Conservation (phyloP, 2,113 vertebrate species). For the Sceloporus tristichus region DNA sequence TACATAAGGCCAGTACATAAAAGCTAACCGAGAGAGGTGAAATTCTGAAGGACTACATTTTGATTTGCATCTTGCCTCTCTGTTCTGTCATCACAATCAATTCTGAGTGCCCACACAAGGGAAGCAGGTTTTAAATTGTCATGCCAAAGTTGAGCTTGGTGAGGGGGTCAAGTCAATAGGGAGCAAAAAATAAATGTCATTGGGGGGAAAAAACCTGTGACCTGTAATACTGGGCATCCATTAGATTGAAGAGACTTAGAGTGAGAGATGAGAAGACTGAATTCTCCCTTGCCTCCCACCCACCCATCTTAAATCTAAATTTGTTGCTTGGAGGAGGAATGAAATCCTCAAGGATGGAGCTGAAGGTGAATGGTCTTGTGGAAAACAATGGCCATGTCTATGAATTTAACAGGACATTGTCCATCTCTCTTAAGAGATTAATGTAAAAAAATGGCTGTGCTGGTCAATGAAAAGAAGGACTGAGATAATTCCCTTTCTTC, state of each 20-base stretch:
- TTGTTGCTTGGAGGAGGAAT: background rate
- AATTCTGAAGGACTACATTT: slow-evolving; percentile 2
- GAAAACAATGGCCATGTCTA: background rate
- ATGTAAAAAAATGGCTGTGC: background rate
- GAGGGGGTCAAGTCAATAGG: background rate
- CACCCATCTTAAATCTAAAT: background rate
- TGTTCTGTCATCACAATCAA: background rate
- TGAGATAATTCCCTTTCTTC: background rate
- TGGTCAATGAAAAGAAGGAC: background rate
- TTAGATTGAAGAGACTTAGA: background rate
- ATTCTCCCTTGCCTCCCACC: background rate
- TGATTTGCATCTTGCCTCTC: background rate
- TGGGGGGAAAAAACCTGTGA: background rate
- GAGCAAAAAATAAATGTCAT: background rate
- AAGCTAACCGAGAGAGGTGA: background rate
- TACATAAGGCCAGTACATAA: slow-evolving; percentile 19
- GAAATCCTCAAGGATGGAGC: background rate
- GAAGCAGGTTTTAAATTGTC: slow-evolving; percentile 1
- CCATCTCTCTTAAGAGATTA: background rate
- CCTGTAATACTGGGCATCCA: background rate
- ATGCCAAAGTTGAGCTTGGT: background rate
- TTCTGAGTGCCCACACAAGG: background rate
- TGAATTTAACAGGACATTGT: background rate
- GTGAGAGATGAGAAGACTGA: background rate
- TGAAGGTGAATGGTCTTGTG: background rate